Conservation (phyloP, 1,140 invertebrate genomes). For the Aphaenogaster floridana region DNA sequence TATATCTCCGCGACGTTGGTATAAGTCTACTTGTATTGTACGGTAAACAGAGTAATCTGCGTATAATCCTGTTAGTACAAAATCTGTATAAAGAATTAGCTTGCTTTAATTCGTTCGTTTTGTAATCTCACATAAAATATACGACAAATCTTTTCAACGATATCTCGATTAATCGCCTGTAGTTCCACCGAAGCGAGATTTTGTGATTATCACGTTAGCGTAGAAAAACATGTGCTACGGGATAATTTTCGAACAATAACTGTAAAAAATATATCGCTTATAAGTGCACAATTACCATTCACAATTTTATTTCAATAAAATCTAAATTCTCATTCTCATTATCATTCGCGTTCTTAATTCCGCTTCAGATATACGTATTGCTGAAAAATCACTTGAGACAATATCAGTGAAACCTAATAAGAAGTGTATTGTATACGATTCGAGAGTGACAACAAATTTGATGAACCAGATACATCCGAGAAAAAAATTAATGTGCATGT, state of each 20-base stretch:
- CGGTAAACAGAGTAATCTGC: background rate
- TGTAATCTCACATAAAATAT: background rate
- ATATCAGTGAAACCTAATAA: background rate
- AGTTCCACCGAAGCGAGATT: background rate
- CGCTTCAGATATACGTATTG: background rate
- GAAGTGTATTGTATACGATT: background rate
- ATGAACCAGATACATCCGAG: conserved; percentile 11
- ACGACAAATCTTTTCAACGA: background rate
- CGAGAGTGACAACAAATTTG: conserved; percentile 12
- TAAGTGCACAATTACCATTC: background rate
- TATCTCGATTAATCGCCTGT: background rate
- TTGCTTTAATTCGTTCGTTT: conserved; percentile 49
- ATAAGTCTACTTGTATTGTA: conserved; percentile 32
- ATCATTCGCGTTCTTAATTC: background rate
- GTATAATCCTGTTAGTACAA: conserved; percentile 29
- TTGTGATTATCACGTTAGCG: background rate
- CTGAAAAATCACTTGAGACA: background rate
- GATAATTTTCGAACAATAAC: background rate
- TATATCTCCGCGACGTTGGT: conserved; percentile 12
- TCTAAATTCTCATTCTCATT: background rate
- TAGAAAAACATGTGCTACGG: background rate
- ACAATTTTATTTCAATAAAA: background rate
- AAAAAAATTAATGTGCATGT: background rate
- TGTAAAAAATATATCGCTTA: background rate
- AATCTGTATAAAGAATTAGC: conserved; percentile 8